Percentiles rank a stretch among this genome's conserved stretches.
Evolutionary conservation across 2,888 invertebrate genomes (phyloP).

Genomic region (Chorisops tibialis): DNA sequence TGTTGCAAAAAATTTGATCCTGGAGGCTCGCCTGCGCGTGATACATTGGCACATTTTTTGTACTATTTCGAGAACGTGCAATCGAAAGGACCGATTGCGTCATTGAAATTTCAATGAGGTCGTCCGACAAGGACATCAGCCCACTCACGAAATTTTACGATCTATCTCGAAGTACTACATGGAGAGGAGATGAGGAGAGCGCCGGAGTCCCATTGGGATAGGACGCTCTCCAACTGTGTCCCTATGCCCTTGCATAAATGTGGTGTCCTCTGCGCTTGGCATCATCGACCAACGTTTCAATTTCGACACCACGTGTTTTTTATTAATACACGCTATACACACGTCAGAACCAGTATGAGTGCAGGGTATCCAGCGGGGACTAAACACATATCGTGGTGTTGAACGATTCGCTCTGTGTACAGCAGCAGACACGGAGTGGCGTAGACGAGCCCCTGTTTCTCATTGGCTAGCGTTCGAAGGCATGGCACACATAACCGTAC

Average conservation of each 20-base stretch:
- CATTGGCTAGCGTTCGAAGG: slow-evolving; percentile 29
- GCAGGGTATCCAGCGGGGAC: not conserved
- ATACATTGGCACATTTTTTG: too few species aligned
- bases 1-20: too few species aligned
- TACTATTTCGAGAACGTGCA: not conserved
- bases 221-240: too few species aligned
- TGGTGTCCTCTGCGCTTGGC: too few species aligned
- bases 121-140: slow-evolving; percentile 22
- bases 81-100: slow-evolving; percentile 19
- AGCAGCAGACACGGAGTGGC: slow-evolving; percentile 17
- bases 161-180: not conserved
- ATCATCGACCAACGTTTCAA: too few species aligned
- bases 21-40: too few species aligned
- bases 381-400: not conserved
- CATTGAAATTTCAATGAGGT: slow-evolving; percentile 22
- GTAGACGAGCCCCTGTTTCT: slow-evolving; percentile 32
- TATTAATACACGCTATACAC: not conserved
- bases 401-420: slow-evolving; percentile 14
- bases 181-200: too few species aligned
- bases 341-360: not conserved
- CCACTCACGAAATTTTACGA: not conserved
- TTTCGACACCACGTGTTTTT: slow-evolving; percentile 7
- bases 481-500: slow-evolving; percentile 19
- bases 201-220: too few species aligned
- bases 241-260: too few species aligned